Base-by-base conservation (phyloP, 2,888 invertebrate species). In the Cotesia congregata region DNA sequence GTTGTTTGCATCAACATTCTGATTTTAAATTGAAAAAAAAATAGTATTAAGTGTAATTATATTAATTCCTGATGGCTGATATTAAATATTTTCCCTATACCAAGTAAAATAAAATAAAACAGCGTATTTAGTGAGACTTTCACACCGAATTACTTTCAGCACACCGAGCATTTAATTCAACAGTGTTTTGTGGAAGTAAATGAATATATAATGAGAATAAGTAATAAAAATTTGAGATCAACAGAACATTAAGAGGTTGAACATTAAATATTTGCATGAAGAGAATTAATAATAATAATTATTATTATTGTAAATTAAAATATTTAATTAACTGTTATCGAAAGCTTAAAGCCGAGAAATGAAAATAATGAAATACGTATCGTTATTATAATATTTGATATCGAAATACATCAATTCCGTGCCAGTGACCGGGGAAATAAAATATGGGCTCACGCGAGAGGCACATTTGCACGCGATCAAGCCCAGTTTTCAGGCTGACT, bases 401-500 rank as follows among this genome's bases (percentile, higher is more conserved):
- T 72, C 71, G 40, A 72, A 72, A 72, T 17, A 72, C 62, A 61
- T 62, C 67, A 41, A 72, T 76, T 67, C 50, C 67, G 76, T 68
- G 75, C 61, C 72, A 76, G 72, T 76, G 72, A 76, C 67, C 76
- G 67, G 60, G 40, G 61, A 76, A 41, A 64, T 75, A 67, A 72
- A 72, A 60, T 74, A 68, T 67, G 41, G 30, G 41, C 76, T 39
- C 76, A 76, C 76, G 76, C 76, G 67, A 72, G 61, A 72, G 39
- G 70, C 39, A 38, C 12, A 9, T 41, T 6, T 60, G 67, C 72
- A 76, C 67, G 72, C 76, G 67, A 76, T 41, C 17, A 67, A n/a
- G n/a, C 61, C 59, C 60, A 39, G 38, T 71, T 70, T 67, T 38
- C 59, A 40, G 17, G 38, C 64, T 50, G 39, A 72, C 61, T 72